Percentiles rank a stretch among this genome's conserved stretches.
Evolutionary conservation across 1,140 invertebrate genomes (phyloP).

Genomic region (Trichomalopsis sarcophagae): DNA sequence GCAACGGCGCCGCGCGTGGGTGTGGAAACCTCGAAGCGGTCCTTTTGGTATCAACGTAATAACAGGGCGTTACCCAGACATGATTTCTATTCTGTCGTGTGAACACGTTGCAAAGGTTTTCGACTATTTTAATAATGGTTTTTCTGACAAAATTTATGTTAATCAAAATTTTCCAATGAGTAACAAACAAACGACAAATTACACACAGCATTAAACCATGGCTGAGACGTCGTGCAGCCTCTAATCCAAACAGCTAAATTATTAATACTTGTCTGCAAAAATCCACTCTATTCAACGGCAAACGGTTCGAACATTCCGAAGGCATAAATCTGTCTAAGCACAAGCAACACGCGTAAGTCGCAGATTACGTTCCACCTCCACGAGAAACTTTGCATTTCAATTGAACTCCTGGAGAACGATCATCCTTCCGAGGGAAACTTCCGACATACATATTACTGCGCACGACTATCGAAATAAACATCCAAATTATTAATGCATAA

Average conservation of each 20-base stretch:
- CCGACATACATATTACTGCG: neutral
- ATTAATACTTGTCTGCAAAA: neutral
- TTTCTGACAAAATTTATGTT: no score
- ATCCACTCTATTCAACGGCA: neutral
- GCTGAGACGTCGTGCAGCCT: neutral
- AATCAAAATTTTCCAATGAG: neutral
- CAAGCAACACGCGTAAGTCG: neutral
- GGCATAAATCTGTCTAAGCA: constrained; percentile 14
- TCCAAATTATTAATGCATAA: constrained; percentile 12
- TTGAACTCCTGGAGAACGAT: constrained; percentile 9
- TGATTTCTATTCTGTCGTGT: neutral
- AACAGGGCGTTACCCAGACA: neutral
- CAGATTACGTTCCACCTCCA: neutral
- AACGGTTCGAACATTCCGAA: neutral
- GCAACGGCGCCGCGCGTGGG: constrained; percentile 8
- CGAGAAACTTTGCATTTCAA: neutral
- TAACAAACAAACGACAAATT: neutral
- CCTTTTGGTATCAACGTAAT: constrained; percentile 28
- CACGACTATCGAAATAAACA: neutral
- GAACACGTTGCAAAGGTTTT: no score
- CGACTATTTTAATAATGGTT: no score
- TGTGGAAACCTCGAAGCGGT: constrained; percentile 29
- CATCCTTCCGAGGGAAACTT: constrained; percentile 19
- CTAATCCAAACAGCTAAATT: constrained; percentile 3
- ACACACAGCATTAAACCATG: neutral